Conservation (phyloP, 2,113 vertebrate genomes). For the Osmerus eperlanus region DNA sequence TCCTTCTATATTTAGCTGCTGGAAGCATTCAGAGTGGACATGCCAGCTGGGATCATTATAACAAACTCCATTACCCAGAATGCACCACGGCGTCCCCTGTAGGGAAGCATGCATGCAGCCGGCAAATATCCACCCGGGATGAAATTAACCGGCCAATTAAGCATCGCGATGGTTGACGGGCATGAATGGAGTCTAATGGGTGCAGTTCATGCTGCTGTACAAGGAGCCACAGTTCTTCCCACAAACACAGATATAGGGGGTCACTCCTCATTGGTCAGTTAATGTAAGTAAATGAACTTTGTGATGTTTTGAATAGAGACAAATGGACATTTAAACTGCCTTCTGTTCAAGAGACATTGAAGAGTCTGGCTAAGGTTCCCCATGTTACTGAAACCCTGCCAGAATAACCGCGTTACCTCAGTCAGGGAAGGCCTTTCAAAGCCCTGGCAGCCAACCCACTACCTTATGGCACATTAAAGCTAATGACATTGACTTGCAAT, state of each 20-base stretch:
- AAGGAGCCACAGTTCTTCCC: conserved; percentile 10
- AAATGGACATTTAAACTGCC: conserved; percentile 37
- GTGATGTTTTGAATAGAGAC: conserved; percentile 31
- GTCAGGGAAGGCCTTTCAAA: not conserved
- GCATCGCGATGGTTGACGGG: conserved; percentile 11
- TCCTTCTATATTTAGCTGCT: not conserved
- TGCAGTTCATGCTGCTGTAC: not conserved
- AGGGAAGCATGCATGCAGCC: conserved; percentile 29
- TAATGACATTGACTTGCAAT: conserved; percentile 9
- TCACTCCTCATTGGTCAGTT: conserved; percentile 25
- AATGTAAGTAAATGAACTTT: conserved; percentile 35
- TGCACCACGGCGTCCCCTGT: conserved; percentile 7
- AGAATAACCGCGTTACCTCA: conserved; percentile 19
- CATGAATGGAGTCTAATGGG: not conserved
- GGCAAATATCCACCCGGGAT: conserved; percentile 43
- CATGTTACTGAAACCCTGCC: not conserved
- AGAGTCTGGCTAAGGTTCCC: not conserved
- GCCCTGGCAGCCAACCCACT: not conserved
- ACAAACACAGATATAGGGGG: conserved; percentile 13
- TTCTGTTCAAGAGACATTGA: conserved; percentile 7
- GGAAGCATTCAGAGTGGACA: not conserved
- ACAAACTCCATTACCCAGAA: conserved; percentile 7
- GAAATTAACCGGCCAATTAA: conserved; percentile 60
- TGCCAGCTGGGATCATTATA: conserved; percentile 33
- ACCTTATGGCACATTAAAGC: conserved; percentile 4